Conservation (phyloP, 2,888 invertebrate species). For the Prosapia bicincta region DNA sequence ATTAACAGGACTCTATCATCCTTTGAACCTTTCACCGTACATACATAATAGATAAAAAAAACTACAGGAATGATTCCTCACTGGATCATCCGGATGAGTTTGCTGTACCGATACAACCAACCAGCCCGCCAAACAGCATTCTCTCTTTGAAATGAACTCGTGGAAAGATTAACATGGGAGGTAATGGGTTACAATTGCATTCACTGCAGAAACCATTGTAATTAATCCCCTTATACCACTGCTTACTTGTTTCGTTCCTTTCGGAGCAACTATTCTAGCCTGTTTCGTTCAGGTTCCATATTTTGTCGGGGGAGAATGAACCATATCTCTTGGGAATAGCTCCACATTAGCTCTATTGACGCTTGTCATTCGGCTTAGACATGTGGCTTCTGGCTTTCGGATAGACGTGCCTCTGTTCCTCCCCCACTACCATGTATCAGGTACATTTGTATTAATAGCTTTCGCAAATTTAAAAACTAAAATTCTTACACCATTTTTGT, state of each 20-base stretch:
- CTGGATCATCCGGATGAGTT: conserved; percentile 39
- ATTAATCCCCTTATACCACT: neutral
- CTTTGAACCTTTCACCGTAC: neutral
- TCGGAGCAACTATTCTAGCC: neutral
- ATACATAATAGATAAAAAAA: conserved; percentile 19
- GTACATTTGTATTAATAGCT: neutral
- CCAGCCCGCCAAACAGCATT: conserved; percentile 40
- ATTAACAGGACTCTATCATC: neutral
- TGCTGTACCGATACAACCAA: conserved; percentile 34
- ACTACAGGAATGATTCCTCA: conserved; percentile 19
- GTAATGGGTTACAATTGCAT: neutral
- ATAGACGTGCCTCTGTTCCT: neutral
- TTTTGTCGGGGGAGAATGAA: neutral
- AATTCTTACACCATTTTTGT: too few species aligned
- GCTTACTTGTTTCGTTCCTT: neutral
- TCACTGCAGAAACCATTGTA: neutral
- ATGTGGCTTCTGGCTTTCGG: neutral
- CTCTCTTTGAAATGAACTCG: conserved; percentile 35
- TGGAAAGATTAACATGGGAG: conserved; percentile 37
- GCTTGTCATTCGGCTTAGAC: neutral
- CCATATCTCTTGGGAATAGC: neutral
- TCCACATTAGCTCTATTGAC: neutral
- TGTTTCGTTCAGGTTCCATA: neutral
- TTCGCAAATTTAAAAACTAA: too few species aligned
- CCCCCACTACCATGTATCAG: neutral